Evolutionary conservation across 2,113 vertebrate genomes (phyloP), one percentile per base, ranked within the genome.

Genomic region (Sturnus vulgaris): DNA sequence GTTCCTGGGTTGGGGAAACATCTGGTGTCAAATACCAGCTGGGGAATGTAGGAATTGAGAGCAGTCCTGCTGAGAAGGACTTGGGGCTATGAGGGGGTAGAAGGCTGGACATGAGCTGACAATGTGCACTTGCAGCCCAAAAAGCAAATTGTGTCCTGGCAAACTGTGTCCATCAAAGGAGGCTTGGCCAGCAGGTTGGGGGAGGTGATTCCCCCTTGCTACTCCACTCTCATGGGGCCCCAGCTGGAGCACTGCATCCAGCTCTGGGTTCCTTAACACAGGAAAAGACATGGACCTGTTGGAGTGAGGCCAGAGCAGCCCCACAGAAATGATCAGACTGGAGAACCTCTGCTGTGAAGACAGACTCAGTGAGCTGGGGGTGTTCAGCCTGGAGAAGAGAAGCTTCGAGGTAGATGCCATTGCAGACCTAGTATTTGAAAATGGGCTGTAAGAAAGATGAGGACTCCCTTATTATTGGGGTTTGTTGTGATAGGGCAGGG

Each of bases 21-120:
- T 5, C 7, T 22, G 7, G 3, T 39, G 19, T 49, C 23, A 50
- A 55, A 19, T 40, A 28, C 5, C 61, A 57, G 6, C 22, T 56
- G 59, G 6, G 9, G 7, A 23, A 15, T n/a, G 20, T 31, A n/a
- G 17, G 40, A 23, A 61, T 22, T 47, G 46, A 53, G 20, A 68
- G 9, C 16, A 40, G 30, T 14, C 30, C 30, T 47, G 30, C 14
- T 68, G 40, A 47, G 69, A 53, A 40, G 30, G 2, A 40, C 19
- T 5, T 30, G 9, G 9, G 24, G 16, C 1, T 27, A 25, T 0
- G 2, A 35, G 14, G 10, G 11, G 22, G 8, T 23, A 19, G 27
- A 47, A 47, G 17, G 24, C 10, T 47, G 30, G 55, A 35, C 13
- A 7, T 13, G 79, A 69, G 18, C 21, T 20, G 15, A 8, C 42